Conservation (phyloP, 2,888 invertebrate genomes). For the Perizoma affinitatum region DNA sequence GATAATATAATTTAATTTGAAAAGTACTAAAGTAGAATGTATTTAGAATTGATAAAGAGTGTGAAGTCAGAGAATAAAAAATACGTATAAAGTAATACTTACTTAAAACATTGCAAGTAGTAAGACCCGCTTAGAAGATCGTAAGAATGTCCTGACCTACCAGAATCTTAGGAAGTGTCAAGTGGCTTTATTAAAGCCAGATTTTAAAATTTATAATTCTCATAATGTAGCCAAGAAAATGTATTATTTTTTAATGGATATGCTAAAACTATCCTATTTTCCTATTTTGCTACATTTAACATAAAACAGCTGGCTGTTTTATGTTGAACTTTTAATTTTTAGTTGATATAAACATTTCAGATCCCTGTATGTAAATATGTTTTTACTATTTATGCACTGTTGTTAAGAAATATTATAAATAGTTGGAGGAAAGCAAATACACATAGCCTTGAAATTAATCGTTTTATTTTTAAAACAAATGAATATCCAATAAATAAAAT, state of each 20-base stretch:
- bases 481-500: background rate
- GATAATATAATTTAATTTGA: too few relatives aligned
- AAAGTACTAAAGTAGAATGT: too few relatives aligned
- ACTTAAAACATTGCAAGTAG: too few relatives aligned
- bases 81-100: too few relatives aligned
- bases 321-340: slow-evolving; percentile 27
- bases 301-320: slow-evolving; percentile 49
- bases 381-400: slow-evolving; percentile 80
- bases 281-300: slow-evolving; percentile 20
- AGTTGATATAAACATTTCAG: slow-evolving; percentile 35
- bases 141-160: too few relatives aligned
- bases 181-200: too few relatives aligned
- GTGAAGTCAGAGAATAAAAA: too few relatives aligned
- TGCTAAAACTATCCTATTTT: slow-evolving; percentile 3
- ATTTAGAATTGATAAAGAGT: too few relatives aligned
- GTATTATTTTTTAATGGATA: background rate
- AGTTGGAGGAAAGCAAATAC: slow-evolving; percentile 66
- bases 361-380: slow-evolving; percentile 69
- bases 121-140: too few relatives aligned
- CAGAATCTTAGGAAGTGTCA: too few relatives aligned
- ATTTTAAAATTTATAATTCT: too few relatives aligned
- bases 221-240: background rate
- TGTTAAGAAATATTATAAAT: slow-evolving; percentile 59
- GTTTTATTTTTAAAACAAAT: slow-evolving; percentile 52
- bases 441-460: slow-evolving; percentile 55